Percentiles rank a stretch among this genome's conserved stretches.
Conservation (phyloP, 2,113 vertebrate species). For the Petrocephalus microphthalmus region DNA sequence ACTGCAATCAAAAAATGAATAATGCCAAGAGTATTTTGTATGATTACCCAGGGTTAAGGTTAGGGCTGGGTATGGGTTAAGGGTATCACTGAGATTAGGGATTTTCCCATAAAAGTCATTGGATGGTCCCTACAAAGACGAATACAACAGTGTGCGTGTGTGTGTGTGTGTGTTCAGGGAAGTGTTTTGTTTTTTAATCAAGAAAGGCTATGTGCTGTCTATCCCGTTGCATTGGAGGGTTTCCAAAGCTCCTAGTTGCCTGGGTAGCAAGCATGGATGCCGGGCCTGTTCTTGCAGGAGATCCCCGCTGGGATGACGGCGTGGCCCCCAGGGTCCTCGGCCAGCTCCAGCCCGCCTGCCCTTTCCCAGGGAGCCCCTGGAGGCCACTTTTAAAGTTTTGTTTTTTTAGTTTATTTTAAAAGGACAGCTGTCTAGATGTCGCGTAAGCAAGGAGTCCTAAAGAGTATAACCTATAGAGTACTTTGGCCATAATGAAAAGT, state of each 20-base stretch:
- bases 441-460: not conserved
- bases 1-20: not conserved
- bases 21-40: not conserved
- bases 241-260: not conserved
- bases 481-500: not conserved
- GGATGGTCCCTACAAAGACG: not conserved
- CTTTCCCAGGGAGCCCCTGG: conserved; percentile 1
- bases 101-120: not conserved
- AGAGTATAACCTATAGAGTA: too few species aligned
- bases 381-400: not conserved
- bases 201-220: not conserved
- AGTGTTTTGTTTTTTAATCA: not conserved
- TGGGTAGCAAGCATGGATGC: not conserved
- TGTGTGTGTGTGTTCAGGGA: not conserved
- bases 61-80: not conserved
- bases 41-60: not conserved
- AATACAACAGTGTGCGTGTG: not conserved
- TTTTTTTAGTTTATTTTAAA: not conserved
- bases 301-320: not conserved
- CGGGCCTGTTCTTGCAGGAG: not conserved
- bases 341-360: not conserved
- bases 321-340: not conserved
- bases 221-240: not conserved
- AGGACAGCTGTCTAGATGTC: not conserved
- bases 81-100: not conserved